Evolutionary conservation across 2,113 vertebrate species (phyloP).

Genomic region (Nematolebias whitei): DNA sequence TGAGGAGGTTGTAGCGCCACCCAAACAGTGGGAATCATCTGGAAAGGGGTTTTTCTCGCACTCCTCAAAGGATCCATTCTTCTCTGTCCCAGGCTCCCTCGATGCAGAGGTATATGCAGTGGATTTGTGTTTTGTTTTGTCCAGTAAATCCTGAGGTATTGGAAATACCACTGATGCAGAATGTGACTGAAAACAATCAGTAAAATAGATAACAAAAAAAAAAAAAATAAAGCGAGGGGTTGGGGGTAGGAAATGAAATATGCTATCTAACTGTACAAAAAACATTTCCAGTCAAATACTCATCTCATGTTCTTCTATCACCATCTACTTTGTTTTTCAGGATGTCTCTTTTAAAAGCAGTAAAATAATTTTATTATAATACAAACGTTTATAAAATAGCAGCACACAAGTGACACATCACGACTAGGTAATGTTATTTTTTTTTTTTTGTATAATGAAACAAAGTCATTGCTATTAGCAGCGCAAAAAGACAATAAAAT

Average conservation of each 20-base stretch:
- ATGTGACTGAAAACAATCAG: slow-evolving; percentile 83
- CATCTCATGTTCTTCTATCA: slow-evolving; percentile 90
- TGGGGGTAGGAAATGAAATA: slow-evolving; percentile 73
- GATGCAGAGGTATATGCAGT: slow-evolving; percentile 86
- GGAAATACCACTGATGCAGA: slow-evolving; percentile 87
- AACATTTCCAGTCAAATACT: slow-evolving; percentile 97
- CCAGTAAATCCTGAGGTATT: slow-evolving; percentile 99
- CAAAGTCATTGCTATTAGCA: slow-evolving; percentile 99
- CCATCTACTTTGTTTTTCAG: slow-evolving; percentile 93
- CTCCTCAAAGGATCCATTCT: slow-evolving; percentile 31
- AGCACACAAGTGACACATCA: slow-evolving; percentile 99
- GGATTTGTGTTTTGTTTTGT: slow-evolving; percentile 79
- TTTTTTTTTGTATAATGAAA: slow-evolving; percentile 93
- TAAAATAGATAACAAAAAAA: slow-evolving; percentile 70
- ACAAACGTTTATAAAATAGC: slow-evolving; percentile 99
- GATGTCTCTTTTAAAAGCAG: slow-evolving; percentile 91
- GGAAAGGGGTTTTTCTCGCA: slow-evolving; percentile 13
- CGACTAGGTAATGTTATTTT: slow-evolving; percentile 98
- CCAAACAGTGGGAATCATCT: slow-evolving; percentile 31
- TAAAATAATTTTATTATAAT: slow-evolving; percentile 99
- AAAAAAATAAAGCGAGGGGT: too few relatives aligned
- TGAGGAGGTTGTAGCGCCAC: slow-evolving; percentile 30
- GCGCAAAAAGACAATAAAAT: slow-evolving; percentile 89
- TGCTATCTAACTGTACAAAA: slow-evolving; percentile 87
- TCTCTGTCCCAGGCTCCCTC: slow-evolving; percentile 72